Evolutionary conservation across 1,140 invertebrate genomes (phyloP).

Genomic region (Drosophila ironensis): DNA sequence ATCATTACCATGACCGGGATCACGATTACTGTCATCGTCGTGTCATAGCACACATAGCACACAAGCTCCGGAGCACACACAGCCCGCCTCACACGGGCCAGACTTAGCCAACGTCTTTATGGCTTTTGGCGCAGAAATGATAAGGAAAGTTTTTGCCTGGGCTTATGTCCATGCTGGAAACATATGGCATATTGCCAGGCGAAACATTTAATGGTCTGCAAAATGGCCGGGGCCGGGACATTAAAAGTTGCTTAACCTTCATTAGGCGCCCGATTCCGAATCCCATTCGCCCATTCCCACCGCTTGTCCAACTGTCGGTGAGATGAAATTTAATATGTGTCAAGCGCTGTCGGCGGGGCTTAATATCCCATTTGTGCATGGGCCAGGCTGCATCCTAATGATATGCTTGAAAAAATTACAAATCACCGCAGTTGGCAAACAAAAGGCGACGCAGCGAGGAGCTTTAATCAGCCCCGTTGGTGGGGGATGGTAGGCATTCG

Average conservation of each 20-base stretch:
- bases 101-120: conserved; percentile 54
- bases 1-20: conserved; percentile 69
- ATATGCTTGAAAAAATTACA: conserved; percentile 68
- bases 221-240: conserved; percentile 59
- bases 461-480: conserved; percentile 51
- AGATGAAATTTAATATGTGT: conserved; percentile 77
- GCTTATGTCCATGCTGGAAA: conserved; percentile 62
- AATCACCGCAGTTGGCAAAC: conserved; percentile 68
- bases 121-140: conserved; percentile 67
- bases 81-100: conserved; percentile 1
- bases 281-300: conserved; percentile 16
- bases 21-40: conserved; percentile 62
- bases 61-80: background rate
- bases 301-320: conserved; percentile 43
- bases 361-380: conserved; percentile 76
- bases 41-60: conserved; percentile 44
- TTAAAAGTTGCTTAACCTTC: conserved; percentile 80
- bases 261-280: conserved; percentile 58
- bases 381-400: conserved; percentile 63
- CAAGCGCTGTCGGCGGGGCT: conserved; percentile 45
- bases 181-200: conserved; percentile 79
- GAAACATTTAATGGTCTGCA: conserved; percentile 79
- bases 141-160: conserved; percentile 67
- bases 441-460: conserved; percentile 19
- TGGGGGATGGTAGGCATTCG: conserved; percentile 13